Conservation (phyloP, 2,888 invertebrate genomes). For the Caenorhabditis angaria region DNA sequence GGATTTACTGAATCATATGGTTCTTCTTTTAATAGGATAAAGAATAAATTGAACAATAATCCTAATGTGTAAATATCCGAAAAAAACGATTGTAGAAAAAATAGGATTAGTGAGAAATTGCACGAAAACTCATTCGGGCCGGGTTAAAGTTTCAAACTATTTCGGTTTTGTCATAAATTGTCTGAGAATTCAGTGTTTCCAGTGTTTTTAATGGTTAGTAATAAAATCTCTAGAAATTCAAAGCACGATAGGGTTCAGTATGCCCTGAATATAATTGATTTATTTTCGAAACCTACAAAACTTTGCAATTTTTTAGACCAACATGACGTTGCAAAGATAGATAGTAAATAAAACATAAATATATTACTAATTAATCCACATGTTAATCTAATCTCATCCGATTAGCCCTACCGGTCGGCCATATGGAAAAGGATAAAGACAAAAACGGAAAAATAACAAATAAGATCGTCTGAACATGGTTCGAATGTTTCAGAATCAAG, state of each 20-base stretch:
- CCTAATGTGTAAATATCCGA: not conserved
- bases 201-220: no score
- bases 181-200: no score
- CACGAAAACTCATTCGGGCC: no score
- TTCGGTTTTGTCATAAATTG: no score
- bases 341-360: not conserved
- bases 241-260: no score
- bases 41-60: not conserved
- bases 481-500: no score
- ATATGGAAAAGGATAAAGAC: not conserved
- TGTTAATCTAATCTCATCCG: not conserved
- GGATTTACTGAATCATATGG: constrained; percentile 1
- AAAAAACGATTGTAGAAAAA: not conserved
- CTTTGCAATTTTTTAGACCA: no score
- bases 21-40: not conserved
- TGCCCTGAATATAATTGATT: no score
- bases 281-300: no score
- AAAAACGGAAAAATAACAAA: not conserved
- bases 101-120: no score
- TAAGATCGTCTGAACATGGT: not conserved
- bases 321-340: not conserved
- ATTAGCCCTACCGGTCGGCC: not conserved
- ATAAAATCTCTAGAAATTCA: no score
- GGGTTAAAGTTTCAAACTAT: no score
- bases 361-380: not conserved